Percentiles rank a stretch among this genome's conserved stretches.
These are phyloP conservation scores for Phaedon cochleariae DNA, from an alignment of 2,888 invertebrate genomes.

Conservation along the genomic window DNA sequence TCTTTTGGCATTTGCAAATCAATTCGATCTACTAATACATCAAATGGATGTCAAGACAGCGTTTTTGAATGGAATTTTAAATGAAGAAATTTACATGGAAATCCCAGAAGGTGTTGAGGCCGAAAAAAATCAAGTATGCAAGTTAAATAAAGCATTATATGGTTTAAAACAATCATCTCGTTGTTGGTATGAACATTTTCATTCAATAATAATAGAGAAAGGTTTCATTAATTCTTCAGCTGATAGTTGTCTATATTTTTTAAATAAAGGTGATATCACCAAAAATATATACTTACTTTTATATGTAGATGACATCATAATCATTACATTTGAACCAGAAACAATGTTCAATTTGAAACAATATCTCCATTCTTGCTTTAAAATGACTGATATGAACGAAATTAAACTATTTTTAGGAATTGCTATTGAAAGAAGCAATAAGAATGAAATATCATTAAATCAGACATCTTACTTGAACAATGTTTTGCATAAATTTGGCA, in stretches of 20 bases:
- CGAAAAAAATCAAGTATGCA: constrained; percentile 43
- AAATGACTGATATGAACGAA: not conserved
- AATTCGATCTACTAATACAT: constrained; percentile 22
- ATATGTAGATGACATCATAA: constrained; percentile 15
- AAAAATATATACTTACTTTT: constrained; percentile 15
- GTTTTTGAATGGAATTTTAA: constrained; percentile 32
- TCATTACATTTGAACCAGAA: not conserved
- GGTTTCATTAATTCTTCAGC: constrained; percentile 30
- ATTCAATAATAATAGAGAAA: not conserved
- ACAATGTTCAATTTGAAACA: not conserved
- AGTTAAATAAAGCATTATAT: constrained; percentile 16
- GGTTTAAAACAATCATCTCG: constrained; percentile 15
- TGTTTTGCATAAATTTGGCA: constrained; percentile 46
- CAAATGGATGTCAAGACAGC: constrained; percentile 39
- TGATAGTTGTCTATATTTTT: constrained; percentile 19
- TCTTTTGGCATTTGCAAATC: constrained; percentile 14
- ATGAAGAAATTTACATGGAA: too few species aligned
- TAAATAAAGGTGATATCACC: constrained; percentile 1
- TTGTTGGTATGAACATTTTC: constrained; percentile 16
- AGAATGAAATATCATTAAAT: constrained; percentile 28
- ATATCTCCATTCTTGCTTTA: not conserved
- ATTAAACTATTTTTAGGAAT: constrained; percentile 24
- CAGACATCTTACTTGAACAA: constrained; percentile 38
- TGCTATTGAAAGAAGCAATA: constrained; percentile 30
- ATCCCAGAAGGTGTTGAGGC: constrained; percentile 37